Conservation (phyloP, 1,140 invertebrate genomes). For the Aphelenchoides besseyi region DNA sequence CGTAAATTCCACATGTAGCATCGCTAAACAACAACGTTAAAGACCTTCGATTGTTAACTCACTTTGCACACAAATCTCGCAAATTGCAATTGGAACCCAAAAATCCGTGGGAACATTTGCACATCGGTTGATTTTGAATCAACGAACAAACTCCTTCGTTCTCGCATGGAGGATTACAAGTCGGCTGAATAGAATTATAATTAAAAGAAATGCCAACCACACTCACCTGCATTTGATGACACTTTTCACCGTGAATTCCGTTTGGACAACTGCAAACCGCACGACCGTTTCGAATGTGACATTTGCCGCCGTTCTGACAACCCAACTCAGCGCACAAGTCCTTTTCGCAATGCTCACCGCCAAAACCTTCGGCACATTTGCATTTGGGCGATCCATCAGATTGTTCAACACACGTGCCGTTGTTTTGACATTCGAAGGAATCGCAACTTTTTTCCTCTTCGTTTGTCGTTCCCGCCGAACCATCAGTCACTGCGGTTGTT, state of each 20-base stretch:
- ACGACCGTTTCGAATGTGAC: conserved; percentile 17
- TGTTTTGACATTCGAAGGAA: conserved; percentile 38
- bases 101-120: conserved; percentile 20
- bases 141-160: conserved; percentile 37
- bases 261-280: conserved; percentile 40
- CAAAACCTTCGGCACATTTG: conserved; percentile 40
- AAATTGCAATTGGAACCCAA: conserved; percentile 43
- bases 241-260: conserved; percentile 31
- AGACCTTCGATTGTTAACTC: conserved; percentile 16
- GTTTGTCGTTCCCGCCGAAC: neutral
- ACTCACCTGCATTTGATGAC: conserved; percentile 14
- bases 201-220: neutral
- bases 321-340: conserved; percentile 23
- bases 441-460: conserved; percentile 28
- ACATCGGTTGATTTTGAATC: conserved; percentile 4
- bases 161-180: conserved; percentile 34
- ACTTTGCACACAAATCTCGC: conserved; percentile 40
- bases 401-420: conserved; percentile 37
- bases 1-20: conserved; percentile 2
- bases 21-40: conserved; percentile 15
- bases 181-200: neutral
- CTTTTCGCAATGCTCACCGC: conserved; percentile 41
- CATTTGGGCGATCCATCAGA: conserved; percentile 35
- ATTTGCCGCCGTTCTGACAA: conserved; percentile 35
- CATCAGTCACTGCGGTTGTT: neutral